Base-by-base conservation (phyloP, 2,797 vertebrate genomes). In the Amniataba percoides region DNA sequence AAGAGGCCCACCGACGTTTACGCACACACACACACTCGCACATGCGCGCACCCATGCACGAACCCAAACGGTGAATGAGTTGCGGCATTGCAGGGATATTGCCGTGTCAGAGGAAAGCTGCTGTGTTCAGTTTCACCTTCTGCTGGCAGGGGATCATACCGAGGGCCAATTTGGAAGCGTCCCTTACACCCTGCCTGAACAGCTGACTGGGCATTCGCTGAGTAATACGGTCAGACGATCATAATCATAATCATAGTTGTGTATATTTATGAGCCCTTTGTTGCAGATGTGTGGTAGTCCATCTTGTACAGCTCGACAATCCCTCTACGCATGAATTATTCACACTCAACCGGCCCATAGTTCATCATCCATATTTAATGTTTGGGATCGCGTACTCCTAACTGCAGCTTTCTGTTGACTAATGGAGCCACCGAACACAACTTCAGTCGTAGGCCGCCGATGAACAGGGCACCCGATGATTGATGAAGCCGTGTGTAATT, bases 281-380 rank as follows among this genome's bases (percentile, higher is more conserved):
- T 83, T 89, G 78, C 80, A 78, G 57, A 86, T 94, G 86, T 89
- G 70, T 84, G 52, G 58, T 75, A 82, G 87, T 89, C 77, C 89
- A 71, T 89, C 71, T 40, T 21, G 65, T 31, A 62, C 70, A 79
- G 43, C 90, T 82, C 58, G 63, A 68, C 84, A 87, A 78, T 83
- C 71, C 55, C 56, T 73, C 65, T 77, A 49, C 48, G 48, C 85
- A 91, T 95, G 64, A 95, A 95, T 95, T 92, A 95, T 95, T 94
- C 72, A 95, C 81, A 61, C 77, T 80, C 78, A 78, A 89, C 86
- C 48, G 83, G 80, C 88, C 92, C 77, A 77, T 92, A 92, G 85
- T 87, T 89, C 84, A 63, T 88, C 92, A 94, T 95, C 83, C 67
- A 94, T 96, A 89, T 94, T 95, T 94, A 91, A 95, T 94, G 83